Base-by-base conservation (phyloP, 1,140 invertebrate species). In the Panagrolaimus sp. region DNA sequence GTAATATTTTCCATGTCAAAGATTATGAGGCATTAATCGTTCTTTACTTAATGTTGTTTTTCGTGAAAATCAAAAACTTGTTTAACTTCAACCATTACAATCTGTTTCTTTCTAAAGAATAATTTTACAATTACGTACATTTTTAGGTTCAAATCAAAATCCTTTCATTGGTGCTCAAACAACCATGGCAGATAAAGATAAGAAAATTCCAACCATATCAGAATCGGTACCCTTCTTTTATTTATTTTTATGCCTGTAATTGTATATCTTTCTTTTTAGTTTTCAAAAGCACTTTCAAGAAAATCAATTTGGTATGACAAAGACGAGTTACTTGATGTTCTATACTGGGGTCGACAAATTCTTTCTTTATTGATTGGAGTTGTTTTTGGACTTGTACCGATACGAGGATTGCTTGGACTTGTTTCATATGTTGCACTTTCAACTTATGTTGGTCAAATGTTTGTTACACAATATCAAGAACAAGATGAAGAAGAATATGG, bases 401-500 rank as follows among this genome's bases (percentile, higher is more conserved):
- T 82, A 46, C 67, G 70, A 9, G 79, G 79, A 7, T 28, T 83
- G 28, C 44, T 81, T n/a, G 81, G 72, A 7, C 43, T 81, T 45
- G 12, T 78, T 32, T 44, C 79, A 44, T 81, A 81, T 62, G 66
- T 83, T 24, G 73, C 65, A 38, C 71, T 74, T 24, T 75, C 81
- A 17, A 74, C 79, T 3, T 63, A 73, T 43, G 52, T 68, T 14
- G 72, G 74, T 38, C 79, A 81, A 47, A 73, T 75, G 43, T 81
- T 78, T 44, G 65, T 81, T 10, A 83, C 79, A 5, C 67, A 68
- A 24, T 81, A 71, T 62, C 79, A 81, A 68, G 67, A 74, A 76
- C 69, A 81, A 64, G 80, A 82, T 63, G 81, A 83, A 44, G 82
- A 83, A 65, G 70, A 72, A 32, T 68, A 80, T 32, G 80, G 80